phyloP scores from a whole-genome alignment of 2,888 invertebrate genomes.

The Mythimna ferrago region DNA sequence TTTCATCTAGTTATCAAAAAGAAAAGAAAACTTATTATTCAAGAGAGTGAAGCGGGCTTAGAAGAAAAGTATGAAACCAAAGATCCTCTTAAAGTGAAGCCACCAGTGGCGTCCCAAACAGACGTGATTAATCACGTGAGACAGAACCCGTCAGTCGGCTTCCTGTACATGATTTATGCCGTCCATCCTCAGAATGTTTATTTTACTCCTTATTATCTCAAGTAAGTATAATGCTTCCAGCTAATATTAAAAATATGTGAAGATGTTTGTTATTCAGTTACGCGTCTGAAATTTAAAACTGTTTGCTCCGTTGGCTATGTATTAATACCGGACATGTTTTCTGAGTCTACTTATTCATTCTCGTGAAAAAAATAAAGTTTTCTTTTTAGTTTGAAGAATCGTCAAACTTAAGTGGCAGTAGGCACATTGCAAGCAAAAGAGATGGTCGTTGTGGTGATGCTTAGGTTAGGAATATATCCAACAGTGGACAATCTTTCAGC shows the following conservation, averaged over 20 bases:
- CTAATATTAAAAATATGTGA: neutral
- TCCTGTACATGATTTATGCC: conserved; percentile 94
- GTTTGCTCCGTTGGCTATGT: too few relatives aligned
- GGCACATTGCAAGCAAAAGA: too few relatives aligned
- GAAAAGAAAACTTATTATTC: conserved; percentile 76
- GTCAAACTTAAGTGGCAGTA: too few relatives aligned
- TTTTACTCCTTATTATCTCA: conserved; percentile 94
- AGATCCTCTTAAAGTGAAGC: conserved; percentile 85
- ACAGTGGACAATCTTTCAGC: too few relatives aligned
- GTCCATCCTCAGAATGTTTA: conserved; percentile 93
- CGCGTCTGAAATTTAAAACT: neutral
- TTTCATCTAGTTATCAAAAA: conserved; percentile 61
- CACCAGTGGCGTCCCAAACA: conserved; percentile 83
- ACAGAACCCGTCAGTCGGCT: conserved; percentile 90
- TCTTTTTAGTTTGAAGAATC: neutral
- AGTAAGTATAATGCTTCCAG: conserved; percentile 85
- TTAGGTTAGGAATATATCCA: too few relatives aligned
- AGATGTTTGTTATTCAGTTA: neutral
- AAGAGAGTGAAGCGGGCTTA: conserved; percentile 61
- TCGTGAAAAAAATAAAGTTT: neutral
- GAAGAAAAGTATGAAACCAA: conserved; percentile 58
- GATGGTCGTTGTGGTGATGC: too few relatives aligned
- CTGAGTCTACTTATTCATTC: neutral
- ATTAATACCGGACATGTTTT: too few relatives aligned
- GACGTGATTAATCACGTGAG: conserved; percentile 89